Percentiles rank a stretch among this genome's conserved stretches.
phyloP scores from a whole-genome alignment of 2,797 vertebrate genomes.

The Acanthurus leucopareius region DNA sequence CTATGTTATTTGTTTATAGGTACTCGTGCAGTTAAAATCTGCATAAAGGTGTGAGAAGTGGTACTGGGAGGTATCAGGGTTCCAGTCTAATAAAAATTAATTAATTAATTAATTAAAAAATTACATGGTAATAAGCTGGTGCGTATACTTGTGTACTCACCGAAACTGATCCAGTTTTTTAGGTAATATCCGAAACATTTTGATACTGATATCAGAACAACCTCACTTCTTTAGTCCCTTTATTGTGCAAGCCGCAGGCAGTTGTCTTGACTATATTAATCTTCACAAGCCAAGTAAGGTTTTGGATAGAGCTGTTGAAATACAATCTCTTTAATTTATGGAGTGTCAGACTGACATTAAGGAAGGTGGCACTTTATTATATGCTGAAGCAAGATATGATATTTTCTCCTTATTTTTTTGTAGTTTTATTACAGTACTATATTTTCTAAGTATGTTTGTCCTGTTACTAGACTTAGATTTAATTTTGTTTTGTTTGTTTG shows the following conservation, averaged over 20 bases:
- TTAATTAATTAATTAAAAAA: too few relatives aligned
- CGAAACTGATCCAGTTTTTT: too few relatives aligned
- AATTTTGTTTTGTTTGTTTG: neutral
- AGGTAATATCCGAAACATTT: too few relatives aligned
- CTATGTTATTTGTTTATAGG: too few relatives aligned
- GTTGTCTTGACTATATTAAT: neutral
- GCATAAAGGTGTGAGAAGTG: too few relatives aligned
- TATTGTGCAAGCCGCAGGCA: neutral
- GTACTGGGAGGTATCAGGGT: too few relatives aligned
- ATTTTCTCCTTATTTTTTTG: neutral
- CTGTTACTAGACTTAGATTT: neutral
- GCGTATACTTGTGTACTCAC: too few relatives aligned
- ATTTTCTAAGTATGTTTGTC: neutral
- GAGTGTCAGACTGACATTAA: slow-evolving; percentile 6
- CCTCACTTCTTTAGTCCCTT: neutral
- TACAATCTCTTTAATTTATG: neutral
- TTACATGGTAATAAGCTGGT: too few relatives aligned
- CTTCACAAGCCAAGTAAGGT: neutral
- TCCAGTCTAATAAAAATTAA: too few relatives aligned
- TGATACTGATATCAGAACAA: too few relatives aligned
- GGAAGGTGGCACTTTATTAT: neutral
- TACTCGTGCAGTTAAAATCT: too few relatives aligned
- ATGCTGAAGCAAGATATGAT: neutral
- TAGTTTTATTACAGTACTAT: neutral
- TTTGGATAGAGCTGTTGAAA: neutral